Base-by-base conservation (phyloP, 2,113 vertebrate species). In the Sapajus apella region DNA sequence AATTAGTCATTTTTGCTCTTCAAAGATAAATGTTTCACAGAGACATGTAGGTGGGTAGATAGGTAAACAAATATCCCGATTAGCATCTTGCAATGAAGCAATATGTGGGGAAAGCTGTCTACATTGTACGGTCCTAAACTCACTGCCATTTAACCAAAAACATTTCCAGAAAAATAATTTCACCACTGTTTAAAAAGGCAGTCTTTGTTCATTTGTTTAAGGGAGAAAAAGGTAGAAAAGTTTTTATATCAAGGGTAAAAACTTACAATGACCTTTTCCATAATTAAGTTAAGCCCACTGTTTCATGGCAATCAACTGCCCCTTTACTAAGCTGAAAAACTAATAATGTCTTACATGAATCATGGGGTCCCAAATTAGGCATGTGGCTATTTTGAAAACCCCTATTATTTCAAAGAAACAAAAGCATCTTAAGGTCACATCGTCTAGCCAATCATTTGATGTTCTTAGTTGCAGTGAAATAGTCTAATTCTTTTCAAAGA, bases 371-470 rank as follows among this genome's bases (percentile, higher is more conserved):
- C 91, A 86, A 95, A 91, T 83, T 90, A 96, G 47, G 30, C 40
- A 17, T 64, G 30, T 83, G 35, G 52, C 68, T 96, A 35, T 93
- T 77, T 83, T 91, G 30, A 81, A 91, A 96, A 80, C 1, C 5
- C 17, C 8, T 50, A 85, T 87, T 96, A 88, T 93, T 95, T 96
- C 83, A 89, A 95, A 94, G 87, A 95, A 94, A 58, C 75, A 93
- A 91, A 97, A 91, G 68, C 18, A 79, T 32, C 52, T 68, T 52
- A 87, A 87, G 30, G 35, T 96, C 77, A 92, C 56, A 32, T 40
- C 66, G 13, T 94, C 87, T 76, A 47, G 45, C 52, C 47, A 66
- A 35, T 90, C 55, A 75, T 52, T 94, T 47, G 21, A 32, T 77
- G 52, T 86, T 83, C 73, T 77, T 68, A 84, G 64, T 27, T 92